These are phyloP conservation scores for Tokudaia tokunoshimensis DNA, from an alignment of 2,797 vertebrate genomes.

Conservation along the genomic window DNA sequence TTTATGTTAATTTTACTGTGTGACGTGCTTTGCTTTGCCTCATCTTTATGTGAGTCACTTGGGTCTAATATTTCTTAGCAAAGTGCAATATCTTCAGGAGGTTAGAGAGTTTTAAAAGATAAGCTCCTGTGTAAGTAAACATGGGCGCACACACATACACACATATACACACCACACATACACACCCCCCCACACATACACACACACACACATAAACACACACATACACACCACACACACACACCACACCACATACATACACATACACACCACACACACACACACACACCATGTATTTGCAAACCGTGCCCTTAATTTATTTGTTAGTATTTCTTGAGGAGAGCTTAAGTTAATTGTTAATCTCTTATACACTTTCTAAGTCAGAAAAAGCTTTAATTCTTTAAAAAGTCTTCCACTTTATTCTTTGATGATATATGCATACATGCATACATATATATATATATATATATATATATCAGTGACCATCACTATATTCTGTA, in stretches of 20 bases:
- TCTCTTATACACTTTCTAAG: neutral
- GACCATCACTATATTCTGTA: neutral
- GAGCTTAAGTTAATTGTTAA: constrained; percentile 43
- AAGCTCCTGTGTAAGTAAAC: neutral
- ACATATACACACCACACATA: neutral
- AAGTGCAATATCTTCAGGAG: neutral
- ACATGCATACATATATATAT: no score
- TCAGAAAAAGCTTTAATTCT: neutral
- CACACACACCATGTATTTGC: neutral
- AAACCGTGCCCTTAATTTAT: neutral
- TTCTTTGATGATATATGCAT: neutral
- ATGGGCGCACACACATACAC: neutral
- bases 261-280: neutral
- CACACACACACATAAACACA: neutral
- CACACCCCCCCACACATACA: neutral
- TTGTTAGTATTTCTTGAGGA: constrained; percentile 33
- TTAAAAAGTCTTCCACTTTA: constrained; percentile 13
- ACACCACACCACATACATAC: neutral
- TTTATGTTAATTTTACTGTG: neutral
- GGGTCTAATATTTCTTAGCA: neutral
- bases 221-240: neutral
- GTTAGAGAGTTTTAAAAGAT: constrained; percentile 34
- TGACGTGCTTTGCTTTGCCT: constrained; percentile 34
- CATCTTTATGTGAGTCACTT: neutral
- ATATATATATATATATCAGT: no score